Evolutionary conservation across 2,797 vertebrate genomes (phyloP), one percentile per base, ranked within the genome.

Genomic region (Tiaroga cobitis): DNA sequence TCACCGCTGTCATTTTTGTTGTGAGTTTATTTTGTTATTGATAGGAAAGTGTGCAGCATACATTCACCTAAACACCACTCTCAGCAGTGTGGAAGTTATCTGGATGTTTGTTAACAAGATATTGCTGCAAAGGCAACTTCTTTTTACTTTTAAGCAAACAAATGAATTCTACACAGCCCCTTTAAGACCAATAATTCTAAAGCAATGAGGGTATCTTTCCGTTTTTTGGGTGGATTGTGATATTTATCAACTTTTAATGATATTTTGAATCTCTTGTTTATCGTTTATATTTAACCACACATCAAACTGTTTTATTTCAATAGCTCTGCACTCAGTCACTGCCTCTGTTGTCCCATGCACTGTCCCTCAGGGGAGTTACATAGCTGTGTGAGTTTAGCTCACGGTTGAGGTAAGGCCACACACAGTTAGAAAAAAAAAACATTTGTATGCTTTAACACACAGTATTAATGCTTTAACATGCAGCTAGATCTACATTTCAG

Each of bases 331-430:
- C 81, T 77, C 65, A 78, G 69, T 70, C 80, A 84, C 51, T 72
- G 67, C 87, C 69, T 82, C 63, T 54, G 65, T 70, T 43, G 21
- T 41, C 63, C 82, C 69, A 59, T 67, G 43, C 72, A 51, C 63
- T 41, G 54, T 78, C 37, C 85, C 88, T 83, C 88, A 67, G 84
- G 68, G 86, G 77, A 80, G 68, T 56, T 39, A 81, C 72, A 73
- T 83, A 87, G 88, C 88, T 89, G 88, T 79, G 78, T 81, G 59
- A 87, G 81, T 69, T 87, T 87, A 87, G 84, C 67, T 11, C 69
- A 89, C n/a, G 81, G 83, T 88, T 46, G 81, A 86, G 80, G 77
- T 90, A 81, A 87, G 61, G 21, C 68, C 83, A 79, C 75, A 86
- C 80, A 83, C 69, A 63, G 8, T 68, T 68, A n/a, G 37, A 39